Evolutionary conservation across 2,113 vertebrate species (phyloP).

Genomic region (Ptilorrhoa leucosticta): DNA sequence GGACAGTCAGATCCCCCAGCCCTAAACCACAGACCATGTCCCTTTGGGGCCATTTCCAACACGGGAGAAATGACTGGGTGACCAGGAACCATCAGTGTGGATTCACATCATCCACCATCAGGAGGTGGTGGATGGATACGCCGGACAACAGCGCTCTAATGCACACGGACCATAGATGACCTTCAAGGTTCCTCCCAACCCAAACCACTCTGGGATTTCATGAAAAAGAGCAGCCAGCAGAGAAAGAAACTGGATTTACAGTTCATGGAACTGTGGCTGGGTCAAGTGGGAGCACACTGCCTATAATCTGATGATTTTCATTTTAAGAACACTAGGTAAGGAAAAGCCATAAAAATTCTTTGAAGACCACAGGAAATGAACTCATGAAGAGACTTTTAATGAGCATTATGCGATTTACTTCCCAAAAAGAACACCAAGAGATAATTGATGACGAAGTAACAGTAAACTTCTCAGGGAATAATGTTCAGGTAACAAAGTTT

Average conservation of each 20-base stretch:
- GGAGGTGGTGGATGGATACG: accelerated
- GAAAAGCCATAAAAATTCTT: background rate
- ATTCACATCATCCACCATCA: background rate
- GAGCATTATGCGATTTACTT: background rate
- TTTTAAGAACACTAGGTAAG: background rate
- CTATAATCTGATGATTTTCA: background rate
- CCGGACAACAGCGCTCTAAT: background rate
- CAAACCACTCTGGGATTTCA: background rate
- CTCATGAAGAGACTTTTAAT: background rate
- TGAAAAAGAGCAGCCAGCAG: background rate
- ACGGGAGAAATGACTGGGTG: accelerated
- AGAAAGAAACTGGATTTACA: background rate
- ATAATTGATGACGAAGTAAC: background rate
- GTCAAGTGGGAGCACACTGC: background rate
- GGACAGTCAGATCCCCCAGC: background rate
- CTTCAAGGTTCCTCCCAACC: background rate
- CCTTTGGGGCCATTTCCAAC: background rate
- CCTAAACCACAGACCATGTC: background rate
- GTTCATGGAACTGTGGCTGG: background rate
- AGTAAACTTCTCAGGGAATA: background rate
- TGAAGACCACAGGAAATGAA: background rate
- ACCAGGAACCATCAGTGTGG: accelerated
- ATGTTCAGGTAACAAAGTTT: background rate
- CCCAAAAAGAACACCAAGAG: background rate
- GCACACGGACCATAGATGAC: background rate